Percentiles rank a stretch among this genome's conserved stretches.
Conservation (phyloP, 2,797 vertebrate genomes). For the Arrhamphus sclerolepis region DNA sequence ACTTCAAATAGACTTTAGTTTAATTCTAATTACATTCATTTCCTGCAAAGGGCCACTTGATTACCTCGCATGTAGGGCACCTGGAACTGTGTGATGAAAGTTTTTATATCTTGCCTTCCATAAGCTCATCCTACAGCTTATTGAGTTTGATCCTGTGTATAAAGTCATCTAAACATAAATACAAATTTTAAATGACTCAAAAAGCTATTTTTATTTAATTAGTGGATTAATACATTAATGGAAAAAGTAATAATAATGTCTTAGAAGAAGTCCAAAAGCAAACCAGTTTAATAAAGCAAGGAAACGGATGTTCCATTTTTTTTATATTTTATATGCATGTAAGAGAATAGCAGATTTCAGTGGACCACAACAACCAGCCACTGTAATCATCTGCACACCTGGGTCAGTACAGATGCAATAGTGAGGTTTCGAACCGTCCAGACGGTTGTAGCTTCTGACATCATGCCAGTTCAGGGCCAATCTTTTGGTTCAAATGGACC, state of each 20-base stretch:
- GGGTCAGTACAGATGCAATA: slow-evolving; percentile 33
- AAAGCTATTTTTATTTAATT: too few species aligned
- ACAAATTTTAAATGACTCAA: too few species aligned
- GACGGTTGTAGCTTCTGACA: slow-evolving; percentile 47
- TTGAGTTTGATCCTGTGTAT: too few species aligned
- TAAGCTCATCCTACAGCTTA: too few species aligned
- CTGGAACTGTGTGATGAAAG: not conserved
- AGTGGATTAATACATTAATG: not conserved
- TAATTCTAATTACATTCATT: slow-evolving; percentile 24
- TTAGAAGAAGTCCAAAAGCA: not conserved
- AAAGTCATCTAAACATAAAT: too few species aligned
- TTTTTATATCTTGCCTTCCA: too few species aligned
- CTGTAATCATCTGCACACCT: slow-evolving; percentile 11
- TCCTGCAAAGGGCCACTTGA: slow-evolving; percentile 7
- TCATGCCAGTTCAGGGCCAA: slow-evolving; percentile 59
- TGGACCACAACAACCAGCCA: not conserved
- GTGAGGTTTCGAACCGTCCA: slow-evolving; percentile 38
- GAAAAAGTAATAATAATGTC: too few species aligned
- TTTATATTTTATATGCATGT: not conserved
- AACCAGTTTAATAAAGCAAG: not conserved
- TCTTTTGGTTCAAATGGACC: slow-evolving; percentile 41
- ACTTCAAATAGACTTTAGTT: slow-evolving; percentile 3
- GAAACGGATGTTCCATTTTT: too few species aligned
- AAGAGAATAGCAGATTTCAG: not conserved
- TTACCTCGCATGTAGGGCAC: slow-evolving; percentile 14